phyloP scores from a whole-genome alignment of 2,113 vertebrate genomes.

The Brachypteracias leptosomus region DNA sequence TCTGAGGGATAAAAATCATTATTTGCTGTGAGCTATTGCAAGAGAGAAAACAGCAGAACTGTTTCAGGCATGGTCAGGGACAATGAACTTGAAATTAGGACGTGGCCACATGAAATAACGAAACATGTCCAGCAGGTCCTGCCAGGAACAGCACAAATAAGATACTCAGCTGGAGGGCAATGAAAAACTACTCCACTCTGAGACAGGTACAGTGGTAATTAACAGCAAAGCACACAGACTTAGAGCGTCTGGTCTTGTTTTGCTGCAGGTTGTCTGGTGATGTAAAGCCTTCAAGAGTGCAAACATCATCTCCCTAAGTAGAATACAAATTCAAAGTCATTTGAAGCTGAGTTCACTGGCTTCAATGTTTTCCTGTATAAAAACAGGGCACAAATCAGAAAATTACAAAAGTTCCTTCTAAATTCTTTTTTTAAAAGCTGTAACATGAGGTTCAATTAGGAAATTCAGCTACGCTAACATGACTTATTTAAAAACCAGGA shows the following conservation, averaged over 20 bases:
- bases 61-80: not conserved
- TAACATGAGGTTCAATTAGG: not conserved
- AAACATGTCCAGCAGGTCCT: not conserved
- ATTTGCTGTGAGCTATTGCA: not conserved
- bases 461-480: not conserved
- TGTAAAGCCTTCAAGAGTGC: not conserved
- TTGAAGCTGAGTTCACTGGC: not conserved
- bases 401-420: not conserved
- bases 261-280: conserved; percentile 24
- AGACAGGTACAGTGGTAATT: conserved; percentile 29
- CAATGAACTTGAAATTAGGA: conserved; percentile 10
- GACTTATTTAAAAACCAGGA: not conserved
- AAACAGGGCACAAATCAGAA: not conserved
- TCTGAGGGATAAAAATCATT: not conserved
- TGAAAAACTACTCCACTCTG: not conserved
- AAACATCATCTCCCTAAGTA: not conserved
- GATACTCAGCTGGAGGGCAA: not conserved
- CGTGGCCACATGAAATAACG: not conserved
- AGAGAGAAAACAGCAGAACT: not conserved
- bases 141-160: not conserved
- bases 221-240: not conserved
- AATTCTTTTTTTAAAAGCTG: not conserved
- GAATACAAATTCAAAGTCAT: not conserved
- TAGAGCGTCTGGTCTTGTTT: not conserved
- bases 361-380: not conserved